Evolutionary conservation across 1,140 invertebrate genomes (phyloP), one percentile per base, ranked within the genome.

Genomic region (Polypedilum pembai): DNA sequence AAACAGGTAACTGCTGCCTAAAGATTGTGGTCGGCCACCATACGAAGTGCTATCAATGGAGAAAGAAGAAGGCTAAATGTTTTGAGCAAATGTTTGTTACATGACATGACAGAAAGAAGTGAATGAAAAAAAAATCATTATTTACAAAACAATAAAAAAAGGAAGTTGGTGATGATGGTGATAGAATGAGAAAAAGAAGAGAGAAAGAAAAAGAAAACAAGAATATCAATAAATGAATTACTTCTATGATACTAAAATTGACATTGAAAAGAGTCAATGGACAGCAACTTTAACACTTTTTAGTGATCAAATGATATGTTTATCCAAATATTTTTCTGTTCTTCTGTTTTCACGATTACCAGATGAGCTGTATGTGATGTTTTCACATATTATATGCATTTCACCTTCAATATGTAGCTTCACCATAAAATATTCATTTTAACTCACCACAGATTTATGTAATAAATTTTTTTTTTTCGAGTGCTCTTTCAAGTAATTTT

Each of bases 1-100:
- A 74, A 81, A 78, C n/a, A 82, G 78, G 76, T 81, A 81, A 75
- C 80, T 81, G 56, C 80, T 80, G 77, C 80, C 80, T 81, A 81
- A 75, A 76, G 80, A 79, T 75, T 79, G 80, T 69, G 65, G 65
- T 69, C 65, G 17, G 65, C 65, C 65, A 69, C 65, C 65, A 69
- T 69, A 69, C 65, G 65, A 8, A 69, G 65, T 20, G 65, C 65
- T 69, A 69, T 18, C 17, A 69, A 18, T 69, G 65, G 65, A 69
- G 65, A 69, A 69, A 69, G 65, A 69, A 69, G 65, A 69, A 69
- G 15, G 20, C 65, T 69, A 20, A 69, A 21, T 20, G 24, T 21
- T 18, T n/a, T 69, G n/a, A 69, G 10, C 17, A 69, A 69, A 56
- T 15, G n/a, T 56, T 56, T 17, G 24, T 33, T 33, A 33, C 24